Base-by-base conservation (phyloP, 2,797 vertebrate genomes). In the Gallinago solitaria region DNA sequence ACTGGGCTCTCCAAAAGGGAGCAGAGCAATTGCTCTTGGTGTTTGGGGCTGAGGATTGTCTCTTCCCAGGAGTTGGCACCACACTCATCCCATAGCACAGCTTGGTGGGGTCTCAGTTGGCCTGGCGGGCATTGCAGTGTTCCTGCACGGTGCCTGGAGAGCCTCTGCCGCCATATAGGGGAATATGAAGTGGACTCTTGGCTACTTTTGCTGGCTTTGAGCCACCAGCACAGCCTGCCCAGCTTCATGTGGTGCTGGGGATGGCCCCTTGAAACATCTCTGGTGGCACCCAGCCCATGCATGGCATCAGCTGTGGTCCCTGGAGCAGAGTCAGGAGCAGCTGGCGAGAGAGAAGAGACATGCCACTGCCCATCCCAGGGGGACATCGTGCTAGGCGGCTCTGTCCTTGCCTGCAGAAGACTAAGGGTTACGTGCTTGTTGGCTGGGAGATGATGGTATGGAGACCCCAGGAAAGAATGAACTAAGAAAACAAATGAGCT, bases 401-500 rank as follows among this genome's bases (percentile, higher is more conserved):
- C 17, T 1, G 0, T 11, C 71, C 54, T 68, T 0, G 6, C 37
- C 51, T 45, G 60, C 80, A 57, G 60, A 47, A 73, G 45, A 32
- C 27, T 27, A 78, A n/a, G 79, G 57, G 27, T 91, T 32, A 86
- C 78, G 4, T 1, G 2, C 17, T 6, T 12, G 3, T 64, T 88
- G 89, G 57, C 87, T 45, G 69, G 65, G 80, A 63, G 68, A 12
- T 61, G 78, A 17, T 70, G 30, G 56, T 51, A 9, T 60, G 94
- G 93, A 83, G 90, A 96, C 79, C 91, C 93, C 94, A 78, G 90
- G 92, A 83, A 87, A 84, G 89, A 83, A 59, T n/a, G 94, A 93
- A 83, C 60, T 87, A 91, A 91, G 90, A 47, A 93, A 96, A 96
- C 86, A 97, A 33, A 96, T 94, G 95, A 96, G 90, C 95, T 97